Evolutionary conservation across 2,888 invertebrate genomes (phyloP).

Genomic region (Gastrophysa polygoni): DNA sequence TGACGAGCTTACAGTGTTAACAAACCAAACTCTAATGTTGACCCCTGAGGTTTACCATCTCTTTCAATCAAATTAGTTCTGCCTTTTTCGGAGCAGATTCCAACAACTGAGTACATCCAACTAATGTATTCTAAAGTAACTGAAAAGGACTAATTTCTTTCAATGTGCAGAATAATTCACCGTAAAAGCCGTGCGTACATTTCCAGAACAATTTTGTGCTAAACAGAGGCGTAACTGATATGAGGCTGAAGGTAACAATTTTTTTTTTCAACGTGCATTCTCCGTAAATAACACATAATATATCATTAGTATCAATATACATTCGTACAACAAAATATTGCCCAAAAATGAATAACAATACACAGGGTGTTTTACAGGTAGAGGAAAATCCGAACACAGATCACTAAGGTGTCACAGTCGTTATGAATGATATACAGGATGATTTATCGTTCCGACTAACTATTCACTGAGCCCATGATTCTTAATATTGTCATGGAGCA

Average conservation of each 20-base stretch:
- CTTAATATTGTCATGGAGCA: no score
- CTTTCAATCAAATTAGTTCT: constrained; percentile 30
- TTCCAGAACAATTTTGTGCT: constrained; percentile 10
- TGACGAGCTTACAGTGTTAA: constrained; percentile 14
- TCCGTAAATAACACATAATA: no score
- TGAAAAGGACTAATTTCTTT: constrained; percentile 33
- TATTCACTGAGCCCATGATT: no score
- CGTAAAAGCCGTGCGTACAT: constrained; percentile 34
- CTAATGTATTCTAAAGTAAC: constrained; percentile 27
- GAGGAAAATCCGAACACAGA: no score
- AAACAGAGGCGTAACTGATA: background rate
- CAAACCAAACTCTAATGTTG: constrained; percentile 25
- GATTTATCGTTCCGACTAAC: no score
- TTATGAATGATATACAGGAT: no score
- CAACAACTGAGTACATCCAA: constrained; percentile 25
- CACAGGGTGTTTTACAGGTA: no score
- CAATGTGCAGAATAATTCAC: constrained; percentile 32
- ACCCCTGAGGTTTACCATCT: constrained; percentile 38
- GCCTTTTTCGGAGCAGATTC: constrained; percentile 26
- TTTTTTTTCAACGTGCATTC: no score
- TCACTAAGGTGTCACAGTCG: no score
- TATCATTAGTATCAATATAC: no score
- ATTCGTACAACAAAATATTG: no score
- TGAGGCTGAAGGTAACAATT: background rate
- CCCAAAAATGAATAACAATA: no score